Base-by-base conservation (phyloP, 2,113 vertebrate species). In the Ancistrus triradiatus region DNA sequence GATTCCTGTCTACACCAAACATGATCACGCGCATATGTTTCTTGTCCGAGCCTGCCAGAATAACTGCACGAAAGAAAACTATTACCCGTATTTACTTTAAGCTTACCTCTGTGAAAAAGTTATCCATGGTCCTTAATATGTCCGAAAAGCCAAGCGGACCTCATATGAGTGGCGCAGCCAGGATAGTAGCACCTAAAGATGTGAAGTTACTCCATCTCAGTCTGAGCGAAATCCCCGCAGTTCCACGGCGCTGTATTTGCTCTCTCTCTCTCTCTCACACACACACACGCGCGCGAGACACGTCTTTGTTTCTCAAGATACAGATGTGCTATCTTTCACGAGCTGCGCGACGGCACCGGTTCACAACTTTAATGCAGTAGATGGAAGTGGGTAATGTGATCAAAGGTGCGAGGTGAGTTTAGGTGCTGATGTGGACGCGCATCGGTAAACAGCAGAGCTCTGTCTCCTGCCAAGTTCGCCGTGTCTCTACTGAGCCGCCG, bases 81-180 rank as follows among this genome's bases (percentile, higher is more conserved):
- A 1, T 47, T 14, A 22, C 19, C 19, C 0, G n/a, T n/a, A 6
- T 40, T 46, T 9, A 7, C 2, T 35, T 5, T 6, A 22, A 40
- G 68, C 89, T 91, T 78, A 94, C 91, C 91, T 91, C 90, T 0
- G 85, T 79, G 74, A 92, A 92, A 86, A 91, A 93, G 72, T 86
- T 88, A 59, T 91, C 91, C 91, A 92, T 92, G 5, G 27, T 73
- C 78, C 83, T 80, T 59, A 46, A 66, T 68, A 49, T 14, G 72
- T 78, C 79, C 80, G 83, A 51, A 44, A 56, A 62, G 72, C 21
- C 61, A 48, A 8, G 81, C 68, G 66, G 73, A 47, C 66, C 66
- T 77, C 65, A 2, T 73, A 59, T 24, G 74, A 24, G 27, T 59
- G 53, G 63, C 72, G 73, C 66, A 73, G 65, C 55, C 70, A 17